A percentile compares a stretch with the other conserved stretches of the same genome.
Conservation (phyloP, 2,888 invertebrate species). For the Adelognathus sp. region DNA sequence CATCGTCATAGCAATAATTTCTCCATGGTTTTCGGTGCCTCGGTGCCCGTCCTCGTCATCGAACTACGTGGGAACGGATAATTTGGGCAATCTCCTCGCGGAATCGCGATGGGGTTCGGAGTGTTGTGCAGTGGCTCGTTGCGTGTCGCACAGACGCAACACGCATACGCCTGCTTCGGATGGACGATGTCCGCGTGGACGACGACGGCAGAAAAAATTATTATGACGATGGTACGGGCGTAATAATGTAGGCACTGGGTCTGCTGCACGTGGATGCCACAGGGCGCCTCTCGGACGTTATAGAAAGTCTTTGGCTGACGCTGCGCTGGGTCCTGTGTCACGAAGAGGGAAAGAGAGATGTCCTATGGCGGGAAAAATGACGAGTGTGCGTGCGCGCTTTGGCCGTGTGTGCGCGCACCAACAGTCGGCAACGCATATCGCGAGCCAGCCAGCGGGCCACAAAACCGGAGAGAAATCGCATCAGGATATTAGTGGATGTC, state of each 20-base stretch:
- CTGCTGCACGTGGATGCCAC: slow-evolving; percentile 6
- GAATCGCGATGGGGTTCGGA: slow-evolving; percentile 31
- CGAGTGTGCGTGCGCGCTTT: not conserved
- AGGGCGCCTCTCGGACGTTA: slow-evolving; percentile 31
- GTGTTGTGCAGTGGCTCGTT: not conserved
- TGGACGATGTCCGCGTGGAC: slow-evolving; percentile 21
- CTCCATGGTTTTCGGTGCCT: not conserved
- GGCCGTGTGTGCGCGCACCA: not conserved
- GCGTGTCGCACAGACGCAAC: not conserved
- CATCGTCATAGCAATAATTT: slow-evolving; percentile 47
- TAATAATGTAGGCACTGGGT: slow-evolving; percentile 49
- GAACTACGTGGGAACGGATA: slow-evolving; percentile 55
- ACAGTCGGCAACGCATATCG: slow-evolving; percentile 17
- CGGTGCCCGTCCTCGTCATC: slow-evolving; percentile 44
- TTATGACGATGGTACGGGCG: slow-evolving; percentile 50
- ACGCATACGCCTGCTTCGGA: not conserved
- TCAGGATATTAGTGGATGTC: slow-evolving; percentile 58
- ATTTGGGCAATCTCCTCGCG: slow-evolving; percentile 56
- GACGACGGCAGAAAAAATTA: slow-evolving; percentile 39
- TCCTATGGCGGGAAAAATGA: not conserved
- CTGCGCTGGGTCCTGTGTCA: not conserved
- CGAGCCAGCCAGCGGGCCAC: slow-evolving; percentile 32
- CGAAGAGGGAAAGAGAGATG: slow-evolving; percentile 4
- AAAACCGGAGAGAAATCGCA: slow-evolving; percentile 61
- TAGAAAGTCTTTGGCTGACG: slow-evolving; percentile 55